phyloP scores from a whole-genome alignment of 2,797 vertebrate genomes.

The Falco columbarius region DNA sequence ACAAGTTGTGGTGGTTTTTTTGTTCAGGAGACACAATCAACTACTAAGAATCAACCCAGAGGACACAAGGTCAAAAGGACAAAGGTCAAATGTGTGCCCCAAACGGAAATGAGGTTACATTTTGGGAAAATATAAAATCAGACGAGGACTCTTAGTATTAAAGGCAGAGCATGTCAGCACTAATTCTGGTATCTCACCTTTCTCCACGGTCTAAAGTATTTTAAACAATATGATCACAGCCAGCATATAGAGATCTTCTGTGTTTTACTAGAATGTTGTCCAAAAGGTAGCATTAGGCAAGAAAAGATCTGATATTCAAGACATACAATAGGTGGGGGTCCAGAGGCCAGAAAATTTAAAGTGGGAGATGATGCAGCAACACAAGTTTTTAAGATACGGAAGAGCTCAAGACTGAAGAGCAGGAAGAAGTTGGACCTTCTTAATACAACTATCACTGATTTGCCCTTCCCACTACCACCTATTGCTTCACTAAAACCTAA shows the following conservation, averaged over 20 bases:
- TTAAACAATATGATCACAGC: not conserved
- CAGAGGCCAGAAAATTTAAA: not conserved
- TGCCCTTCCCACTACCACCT: not conserved
- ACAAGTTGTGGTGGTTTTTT: not conserved
- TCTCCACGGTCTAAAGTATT: not conserved
- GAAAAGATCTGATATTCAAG: not conserved
- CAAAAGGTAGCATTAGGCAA: not conserved
- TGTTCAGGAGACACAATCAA: not conserved
- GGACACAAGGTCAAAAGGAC: not conserved
- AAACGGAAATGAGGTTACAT: not conserved
- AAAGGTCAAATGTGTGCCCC: not conserved
- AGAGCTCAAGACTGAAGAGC: not conserved
- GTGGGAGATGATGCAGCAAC: not conserved
- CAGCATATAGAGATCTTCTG: not conserved
- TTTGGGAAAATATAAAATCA: not conserved
- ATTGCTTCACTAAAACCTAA: not conserved
- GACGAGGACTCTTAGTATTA: not conserved
- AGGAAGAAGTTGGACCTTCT: not conserved
- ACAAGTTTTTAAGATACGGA: not conserved
- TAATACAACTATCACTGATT: not conserved
- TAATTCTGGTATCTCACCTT: not conserved
- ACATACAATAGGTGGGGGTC: not conserved
- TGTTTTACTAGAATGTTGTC: not conserved
- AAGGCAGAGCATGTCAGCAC: not conserved
- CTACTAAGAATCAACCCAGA: not conserved